Base-by-base conservation (phyloP, 2,797 vertebrate genomes). In the Gouania willdenowi region DNA sequence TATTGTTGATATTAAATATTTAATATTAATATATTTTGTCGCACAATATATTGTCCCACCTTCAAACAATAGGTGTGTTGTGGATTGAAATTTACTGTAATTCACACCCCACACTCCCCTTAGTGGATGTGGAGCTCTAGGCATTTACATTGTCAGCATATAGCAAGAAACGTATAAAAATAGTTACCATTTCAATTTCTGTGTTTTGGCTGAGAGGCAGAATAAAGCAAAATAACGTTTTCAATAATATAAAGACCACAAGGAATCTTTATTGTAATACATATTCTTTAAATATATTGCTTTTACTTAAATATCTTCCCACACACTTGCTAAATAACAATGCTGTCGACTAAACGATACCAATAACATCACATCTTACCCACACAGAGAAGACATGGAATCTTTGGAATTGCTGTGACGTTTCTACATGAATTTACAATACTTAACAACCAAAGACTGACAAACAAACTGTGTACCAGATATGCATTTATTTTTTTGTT, bases 381-480 rank as follows among this genome's bases (percentile, higher is more conserved):
- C 44, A 77, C 54, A 74, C 46, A 66, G 49, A 66, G 46, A 54
- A 67, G 44, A 62, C 38, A 66, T 32, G 47, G 57, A 58, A 54
- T 30, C 58, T 58, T 36, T 26, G 51, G 26, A 66, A 75, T 51
- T 55, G 32, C 30, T 48, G 57, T 45, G 47, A 61, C 44, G 41
- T 48, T 47, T 62, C 41, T 48, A 62, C 39, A 43, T 60, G 54
- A 73, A 52, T 71, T 57, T 45, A 62, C 39, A 40, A 60, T 56
- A 80, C 76, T 63, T 61, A 38, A 74, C 69, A 41, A 66, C 21
- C 58, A 23, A 78, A 70, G 60, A 77, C 63, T 46, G 57, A 84
- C 71, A 85, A 77, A 86, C 66, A 77, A 77, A 79, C 73, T 73
- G 79, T 88, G 81, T 91, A 90, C 88, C 87, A 90, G 87, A 85